Base-by-base conservation (phyloP, 2,797 vertebrate species). In the Zonotrichia albicollis region DNA sequence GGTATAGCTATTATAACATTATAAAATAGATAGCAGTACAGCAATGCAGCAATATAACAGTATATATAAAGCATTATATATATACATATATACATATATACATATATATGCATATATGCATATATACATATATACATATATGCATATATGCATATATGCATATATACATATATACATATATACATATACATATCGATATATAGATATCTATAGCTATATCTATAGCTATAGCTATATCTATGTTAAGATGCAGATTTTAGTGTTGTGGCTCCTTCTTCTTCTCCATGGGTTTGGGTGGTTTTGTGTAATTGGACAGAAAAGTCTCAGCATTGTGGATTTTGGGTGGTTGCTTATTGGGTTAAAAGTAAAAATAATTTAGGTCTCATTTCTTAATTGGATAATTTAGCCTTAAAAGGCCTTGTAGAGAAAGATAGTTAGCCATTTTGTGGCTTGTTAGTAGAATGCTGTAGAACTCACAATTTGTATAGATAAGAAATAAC, bases 291-390 rank as follows among this genome's bases (percentile, higher is more conserved):
- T 57, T 34, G 14, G n/a, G 55, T 57, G 55, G 15, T 25, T 3
- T 57, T 25, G 10, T 57, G 55, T 34, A 57, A 34, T 16, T 16
- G 55, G 10, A 25, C 22, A 34, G 14, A 25, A 57, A 34, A 34
- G n/a, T 25, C 14, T 16, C 22, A 7, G 6, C 14, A 25, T 34
- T 0, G 1, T 6, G 13, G 55, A 34, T 3, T 34, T 57, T 2
- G 15, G 15, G n/a, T 34, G 7, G n/a, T 16, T 58, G 15, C 22
- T 58, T 36, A 58, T 58, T 36, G n/a, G 22, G n/a, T 36, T 58
- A 34, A 58, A 57, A 36, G 15, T 25, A 34, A 57, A 57, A 25
- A 57, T 40, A 40, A 16, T 40, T 40, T 40, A 40, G 6, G 21
- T 34, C 22, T 17, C n/a, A 25, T 57, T 58, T 58, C n/a, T 36